These are phyloP conservation scores for Herminia tarsipennalis DNA, from an alignment of 2,888 invertebrate species.

Conservation along the genomic window DNA sequence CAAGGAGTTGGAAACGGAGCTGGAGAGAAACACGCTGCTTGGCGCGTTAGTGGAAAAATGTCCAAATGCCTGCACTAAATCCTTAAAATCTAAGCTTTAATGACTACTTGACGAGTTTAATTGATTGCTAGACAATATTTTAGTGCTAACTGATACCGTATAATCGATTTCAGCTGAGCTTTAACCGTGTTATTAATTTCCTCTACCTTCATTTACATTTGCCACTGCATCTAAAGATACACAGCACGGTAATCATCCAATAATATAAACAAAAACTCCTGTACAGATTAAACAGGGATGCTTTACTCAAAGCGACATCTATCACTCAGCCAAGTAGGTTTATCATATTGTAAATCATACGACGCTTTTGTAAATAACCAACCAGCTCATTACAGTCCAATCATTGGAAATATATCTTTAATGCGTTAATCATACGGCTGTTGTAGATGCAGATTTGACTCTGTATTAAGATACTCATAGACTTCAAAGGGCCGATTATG, in stretches of 20 bases:
- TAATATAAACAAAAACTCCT: constrained; percentile 3
- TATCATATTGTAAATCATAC: constrained; percentile 63
- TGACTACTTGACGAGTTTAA: no score
- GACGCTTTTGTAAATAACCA: constrained; percentile 34
- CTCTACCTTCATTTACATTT: no score
- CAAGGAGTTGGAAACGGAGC: no score
- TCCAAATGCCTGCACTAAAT: no score
- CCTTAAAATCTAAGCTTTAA: no score
- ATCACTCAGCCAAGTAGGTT: constrained; percentile 64
- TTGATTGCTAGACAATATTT: no score
- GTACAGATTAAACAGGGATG: constrained; percentile 4
- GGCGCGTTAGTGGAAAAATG: no score
- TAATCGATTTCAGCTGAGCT: no score
- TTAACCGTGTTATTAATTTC: no score
- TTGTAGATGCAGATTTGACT: neutral
- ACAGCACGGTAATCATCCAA: neutral
- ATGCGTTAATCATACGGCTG: neutral
- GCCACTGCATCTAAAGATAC: no score
- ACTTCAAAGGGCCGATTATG: constrained; percentile 58
- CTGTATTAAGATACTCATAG: constrained; percentile 32
- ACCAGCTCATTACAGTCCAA: neutral
- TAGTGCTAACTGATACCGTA: no score
- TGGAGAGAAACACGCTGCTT: no score
- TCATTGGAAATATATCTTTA: constrained; percentile 12
- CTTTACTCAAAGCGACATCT: constrained; percentile 49